Base-by-base conservation (phyloP, 2,113 vertebrate genomes). In the Condylura cristata region DNA sequence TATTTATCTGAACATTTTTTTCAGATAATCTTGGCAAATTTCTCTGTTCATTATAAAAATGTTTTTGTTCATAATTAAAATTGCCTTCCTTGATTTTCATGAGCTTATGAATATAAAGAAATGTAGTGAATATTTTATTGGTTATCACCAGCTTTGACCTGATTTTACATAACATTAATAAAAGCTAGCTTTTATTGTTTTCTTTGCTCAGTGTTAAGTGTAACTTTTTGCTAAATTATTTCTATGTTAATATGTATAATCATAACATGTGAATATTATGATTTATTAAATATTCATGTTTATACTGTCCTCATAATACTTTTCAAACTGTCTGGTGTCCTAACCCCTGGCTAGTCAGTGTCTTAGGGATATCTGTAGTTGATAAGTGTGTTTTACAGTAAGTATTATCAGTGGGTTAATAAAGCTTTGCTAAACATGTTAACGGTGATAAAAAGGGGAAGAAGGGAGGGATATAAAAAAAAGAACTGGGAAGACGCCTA, bases 161-260 rank as follows among this genome's bases (percentile, higher is more conserved):
- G 37, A 90, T 80, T 84, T 90, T 68, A 63, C 0, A 17, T 74
- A 30, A 79, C 66, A 41, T 30, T 88, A 72, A 53, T 86, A 71
- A 86, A 76, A 48, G 2, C 13, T 86, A 68, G 34, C 8, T 76
- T 85, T 82, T 44, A 82, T 48, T 90, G 51, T 83, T 86, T 70
- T 20, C 63, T 92, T 93, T 41, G 18, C 37, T 65, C n/a, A 58
- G 8, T 74, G 32, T 1, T 87, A 84, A 41, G 48, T 84, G 13
- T 86, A 74, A 56, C 48, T 83, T 20, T 86, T 78, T 86, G 32
- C 76, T 89, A 74, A 80, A 80, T 90, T 70, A 72, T 79, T 44
- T 84, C 78, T n/a, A 39, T 51, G 48, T 61, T 56, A 84, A 53
- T 53, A 86, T 51, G 51, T 83, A 16, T 90, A 80, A 22, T 75